Base-by-base conservation (phyloP, 2,888 invertebrate genomes). In the Agrotis exclamationis region DNA sequence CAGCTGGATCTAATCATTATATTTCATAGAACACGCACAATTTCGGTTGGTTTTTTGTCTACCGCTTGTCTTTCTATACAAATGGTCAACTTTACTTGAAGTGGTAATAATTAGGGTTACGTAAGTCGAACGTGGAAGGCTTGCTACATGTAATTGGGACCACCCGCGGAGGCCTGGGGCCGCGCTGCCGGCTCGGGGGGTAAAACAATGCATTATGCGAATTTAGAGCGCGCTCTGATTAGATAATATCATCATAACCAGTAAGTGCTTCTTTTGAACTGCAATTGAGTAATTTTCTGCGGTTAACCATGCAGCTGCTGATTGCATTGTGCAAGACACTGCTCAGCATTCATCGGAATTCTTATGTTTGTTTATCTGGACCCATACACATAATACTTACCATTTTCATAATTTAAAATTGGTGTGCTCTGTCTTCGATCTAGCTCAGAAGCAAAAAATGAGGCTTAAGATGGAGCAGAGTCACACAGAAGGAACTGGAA, bases 81-180 rank as follows among this genome's bases (percentile, higher is more conserved):
- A 89, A 91, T 91, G 88, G 85, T 86, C 86, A 88, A 86, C 85
- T 91, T 90, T 91, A 91, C 88, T 89, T 90, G 88, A 92, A 92
- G 86, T 90, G 85, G 89, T 90, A 88, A 92, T 93, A 93, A 93
- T 93, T 91, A 92, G 89, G 87, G 87, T 90, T 89, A 86, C 87
- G 87, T 86, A 90, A 89, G 85, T 60, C 82, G 82, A 84, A 89
- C 87, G 85, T 87, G 87, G 85, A 88, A 88, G 88, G 87, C 80
- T 75, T 59, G 68, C 74, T 79, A 63, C 88, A 64, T 88, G 89
- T 92, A 90, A 92, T 92, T 90, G 90, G 88, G 93, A 93, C 93
- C 93, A 93, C 93, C 93, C 91, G 86, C 86, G 88, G 73, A 83
- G 89, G 76, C 84, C 83, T 82, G 82, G 82, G 85, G 85, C 83